Evolutionary conservation across 2,888 invertebrate genomes (phyloP), one percentile per base, ranked within the genome.

Genomic region (Tricholauxania praeusta): DNA sequence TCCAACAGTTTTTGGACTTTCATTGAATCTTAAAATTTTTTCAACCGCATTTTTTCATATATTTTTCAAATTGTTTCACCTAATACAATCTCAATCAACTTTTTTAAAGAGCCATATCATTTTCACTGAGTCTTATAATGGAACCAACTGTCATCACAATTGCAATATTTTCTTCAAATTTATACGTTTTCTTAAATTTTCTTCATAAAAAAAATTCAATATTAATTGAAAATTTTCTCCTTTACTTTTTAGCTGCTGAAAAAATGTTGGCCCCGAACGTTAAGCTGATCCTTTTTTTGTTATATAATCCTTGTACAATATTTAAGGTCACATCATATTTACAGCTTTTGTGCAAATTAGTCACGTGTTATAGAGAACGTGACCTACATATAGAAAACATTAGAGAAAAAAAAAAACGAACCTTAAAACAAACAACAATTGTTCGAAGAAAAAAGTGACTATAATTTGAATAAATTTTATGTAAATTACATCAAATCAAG

Each of bases 401-500:
- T 39, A 28, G 14, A 63, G 39, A 17, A 14, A 57, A 22, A 28
- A 57, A 57, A 28, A 28, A 57, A 57, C 32, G 32, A 39, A 39
- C 10, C 39, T 10, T 10, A 39, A 39, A 39, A 39, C 39, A 39
- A 39, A 6, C 17, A 10, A 15, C 63, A 68, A 59, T 49, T 28
- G 22, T 57, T 17, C 4, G 6, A 3, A 22, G 49, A 49, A 59
- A 22, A 47, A 19, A 68, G 19, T 22, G 49, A 52, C 19, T 19
- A 51, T 70, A 71, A 71, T 74, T 77, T 74, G 72, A 74, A 68
- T 71, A 75, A 73, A 64, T 72, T 72, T 67, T 72, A 73, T 71
- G 73, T 73, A 75, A 71, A 71, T 75, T 71, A 71, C 65, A 72
- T 71, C 55, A 75, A 74, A 73, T 72, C 73, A 77, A 74, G 72